Evolutionary conservation across 2,113 vertebrate genomes (phyloP), one percentile per base, ranked within the genome.

Genomic region (Grus americana): DNA sequence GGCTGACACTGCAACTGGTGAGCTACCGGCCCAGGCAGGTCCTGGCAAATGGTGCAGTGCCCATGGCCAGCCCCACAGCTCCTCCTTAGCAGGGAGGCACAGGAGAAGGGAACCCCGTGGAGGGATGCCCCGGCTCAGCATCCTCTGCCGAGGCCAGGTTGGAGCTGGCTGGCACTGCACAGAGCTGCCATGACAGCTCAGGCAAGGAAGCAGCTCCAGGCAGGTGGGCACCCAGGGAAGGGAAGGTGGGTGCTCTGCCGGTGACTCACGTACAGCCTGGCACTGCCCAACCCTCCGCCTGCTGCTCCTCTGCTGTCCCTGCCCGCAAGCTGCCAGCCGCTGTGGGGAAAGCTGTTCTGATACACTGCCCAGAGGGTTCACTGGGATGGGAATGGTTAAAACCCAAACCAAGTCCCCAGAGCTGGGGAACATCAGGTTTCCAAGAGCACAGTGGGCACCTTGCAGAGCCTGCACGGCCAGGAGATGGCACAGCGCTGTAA

Each of bases 171-270:
- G 1, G 58, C 8, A 5, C 40, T 0, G 1, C 44, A 27, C 0
- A 1, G 68, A 20, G 57, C 58, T 44, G 54, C 49, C 0, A 1
- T 3, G 3, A 61, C 62, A 82, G 14, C 2, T 2, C 2, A 5
- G 55, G 17, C 32, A 67, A 63, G 36, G 24, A 47, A 85, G 78
- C 26, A 58, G 79, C 88, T 78, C 32, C 73, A 32, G 32, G 46
- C 16, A 46, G 36, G 30, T 0, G 0, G 14, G 88, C 0, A 0
- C 40, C 75, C 8, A 1, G 36, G 44, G 50, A 95, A 86, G n/a
- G 26, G 52, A 79, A 46, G n/a, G 66, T 7, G 46, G 30, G 27
- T 82, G 54, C 80, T 84, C 50, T 91, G 65, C 15, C 20, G 9
- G 1, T 46, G 47, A 75, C 61, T 79, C 81, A 38, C 0, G 0